Evolutionary conservation across 64 coral and sea anemone species (phyloP).

Genomic region (Actinia tenebrosa): DNA sequence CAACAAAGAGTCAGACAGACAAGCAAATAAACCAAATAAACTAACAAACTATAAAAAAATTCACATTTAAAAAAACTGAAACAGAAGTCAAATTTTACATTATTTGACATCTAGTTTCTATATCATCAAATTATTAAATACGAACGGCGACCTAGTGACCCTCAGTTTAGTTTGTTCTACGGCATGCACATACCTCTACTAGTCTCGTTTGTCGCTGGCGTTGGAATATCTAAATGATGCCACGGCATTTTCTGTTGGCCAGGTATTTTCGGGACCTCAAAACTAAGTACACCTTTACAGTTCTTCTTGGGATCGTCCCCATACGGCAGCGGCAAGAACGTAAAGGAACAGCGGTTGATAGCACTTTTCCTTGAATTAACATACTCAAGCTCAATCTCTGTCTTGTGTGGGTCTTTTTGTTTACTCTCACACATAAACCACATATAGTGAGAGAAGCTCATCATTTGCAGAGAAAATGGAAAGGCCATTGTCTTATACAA

Average conservation of each 20-base stretch:
- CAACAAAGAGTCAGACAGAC: no score
- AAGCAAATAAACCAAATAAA: no score
- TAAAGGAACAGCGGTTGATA: neutral
- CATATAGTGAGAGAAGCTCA: conserved; percentile 15
- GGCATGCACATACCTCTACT: neutral
- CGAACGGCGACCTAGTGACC: no score
- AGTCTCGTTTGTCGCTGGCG: neutral
- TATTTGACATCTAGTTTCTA: no score
- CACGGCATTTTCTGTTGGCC: neutral
- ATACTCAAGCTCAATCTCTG: neutral
- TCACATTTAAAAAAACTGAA: no score
- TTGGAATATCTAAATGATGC: neutral
- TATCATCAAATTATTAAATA: no score
- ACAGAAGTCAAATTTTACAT: no score
- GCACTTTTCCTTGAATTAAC: neutral
- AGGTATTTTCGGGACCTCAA: neutral
- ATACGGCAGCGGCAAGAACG: neutral
- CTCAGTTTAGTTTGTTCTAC: neutral
- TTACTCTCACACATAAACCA: conserved; percentile 21
- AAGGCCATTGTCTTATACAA: conserved; percentile 19
- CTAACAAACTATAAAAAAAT: no score
- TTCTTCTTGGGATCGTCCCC: neutral
- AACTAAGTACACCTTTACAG: conserved; percentile 4
- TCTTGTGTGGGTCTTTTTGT: neutral
- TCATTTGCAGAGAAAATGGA: conserved; percentile 2